Base-by-base conservation (phyloP, 2,797 vertebrate species). In the Hydrolagus colliei region DNA sequence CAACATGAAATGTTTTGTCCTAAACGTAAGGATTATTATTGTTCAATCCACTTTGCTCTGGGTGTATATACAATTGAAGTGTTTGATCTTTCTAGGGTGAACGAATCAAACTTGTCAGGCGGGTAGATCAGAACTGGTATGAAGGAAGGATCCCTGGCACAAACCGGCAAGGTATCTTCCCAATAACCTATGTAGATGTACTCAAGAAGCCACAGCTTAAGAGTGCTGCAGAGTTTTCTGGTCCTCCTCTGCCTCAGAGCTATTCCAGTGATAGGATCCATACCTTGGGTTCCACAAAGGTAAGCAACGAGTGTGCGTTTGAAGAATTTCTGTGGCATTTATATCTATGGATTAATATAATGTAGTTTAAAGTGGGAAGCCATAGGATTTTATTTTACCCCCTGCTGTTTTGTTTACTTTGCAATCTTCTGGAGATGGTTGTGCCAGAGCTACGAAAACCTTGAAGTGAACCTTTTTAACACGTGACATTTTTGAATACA, bases 101-200 rank as follows among this genome's bases (percentile, higher is more conserved):
- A 90, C 93, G 91, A 91, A 89, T 99, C 73, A 93, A 96, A 90
- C 95, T 99, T 89, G 92, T 99, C 82, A 95, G 98, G 90, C 94
- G 96, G 91, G 97, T 99, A 90, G 98, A 99, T 92, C 95, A 96
- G 91, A 99, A 99, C 92, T 99, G 98, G 98, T 99, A 97, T 87
- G 97, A 99, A 93, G 97, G 98, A 87, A 98, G 95, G 93, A 96
- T 99, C 90, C 94, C 95, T 82, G 96, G 96, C 89, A 95, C 95
- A 88, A 95, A 90, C 91, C 97, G 96, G 90, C 98, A 99, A 93
- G 98, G 98, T 88, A 99, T 99, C 92, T 99, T 99, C 90, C 98
- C 98, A 0, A 95, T 98, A 85, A 97, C 97, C 86, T 99, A 99
- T 4, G 95, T 99, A 72, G 96, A 99, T 92, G 92, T 97, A 68